Evolutionary conservation across 2,797 vertebrate species (phyloP).

Genomic region (Lepus townsendii): DNA sequence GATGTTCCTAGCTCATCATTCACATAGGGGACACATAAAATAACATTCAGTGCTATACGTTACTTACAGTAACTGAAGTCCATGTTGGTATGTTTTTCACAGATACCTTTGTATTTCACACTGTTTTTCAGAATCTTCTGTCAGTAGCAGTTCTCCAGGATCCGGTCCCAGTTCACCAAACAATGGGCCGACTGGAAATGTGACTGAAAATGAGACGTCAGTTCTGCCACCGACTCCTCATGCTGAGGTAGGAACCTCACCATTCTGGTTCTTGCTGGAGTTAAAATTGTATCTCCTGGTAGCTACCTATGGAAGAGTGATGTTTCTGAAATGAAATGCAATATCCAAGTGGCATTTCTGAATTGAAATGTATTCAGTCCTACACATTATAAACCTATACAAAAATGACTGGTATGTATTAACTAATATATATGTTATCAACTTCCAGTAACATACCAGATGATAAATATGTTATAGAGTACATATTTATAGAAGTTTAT

Average conservation of each 20-base stretch:
- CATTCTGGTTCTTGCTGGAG: slow-evolving; percentile 23
- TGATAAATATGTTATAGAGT: neutral
- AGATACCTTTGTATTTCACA: slow-evolving; percentile 54
- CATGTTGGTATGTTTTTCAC: slow-evolving; percentile 27
- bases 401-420: neutral
- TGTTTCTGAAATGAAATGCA: slow-evolving; percentile 32
- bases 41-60: neutral
- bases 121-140: slow-evolving; percentile 94
- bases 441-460: too few relatives aligned
- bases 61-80: neutral
- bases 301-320: neutral
- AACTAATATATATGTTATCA: neutral
- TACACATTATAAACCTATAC: neutral
- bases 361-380: neutral
- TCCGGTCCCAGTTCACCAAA: slow-evolving; percentile 98
- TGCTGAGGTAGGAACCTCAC: slow-evolving; percentile 92
- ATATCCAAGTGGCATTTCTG: neutral
- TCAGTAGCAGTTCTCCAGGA: slow-evolving; percentile 96
- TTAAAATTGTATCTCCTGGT: neutral
- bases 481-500: neutral
- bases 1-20: neutral
- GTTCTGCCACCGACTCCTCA: slow-evolving; percentile 94
- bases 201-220: slow-evolving; percentile 95
- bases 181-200: slow-evolving; percentile 94
- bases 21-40: rapidly evolving